Conservation (phyloP, 1,140 invertebrate species). For the Drosophila kanapiae region DNA sequence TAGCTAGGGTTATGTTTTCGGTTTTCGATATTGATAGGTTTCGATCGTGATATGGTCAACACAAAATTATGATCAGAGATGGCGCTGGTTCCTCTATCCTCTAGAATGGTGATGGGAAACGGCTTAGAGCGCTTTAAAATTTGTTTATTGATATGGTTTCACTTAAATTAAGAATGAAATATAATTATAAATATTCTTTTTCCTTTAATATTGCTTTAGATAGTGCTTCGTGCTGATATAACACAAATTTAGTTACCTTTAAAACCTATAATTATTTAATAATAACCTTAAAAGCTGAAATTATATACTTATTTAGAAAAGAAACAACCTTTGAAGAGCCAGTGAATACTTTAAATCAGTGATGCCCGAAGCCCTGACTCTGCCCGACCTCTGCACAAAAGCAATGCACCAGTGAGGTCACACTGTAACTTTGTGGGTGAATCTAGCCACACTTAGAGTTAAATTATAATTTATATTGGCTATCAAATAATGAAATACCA, state of each 20-base stretch:
- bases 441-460: not conserved
- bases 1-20: constrained; percentile 55
- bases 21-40: constrained; percentile 62
- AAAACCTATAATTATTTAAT: constrained; percentile 10
- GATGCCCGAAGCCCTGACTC: not conserved
- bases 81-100: constrained; percentile 3
- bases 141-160: not conserved
- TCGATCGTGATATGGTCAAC: constrained; percentile 69
- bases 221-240: not conserved
- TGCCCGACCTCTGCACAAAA: no score
- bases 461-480: no score
- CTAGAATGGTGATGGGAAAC: no score
- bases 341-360: not conserved
- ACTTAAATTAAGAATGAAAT: not conserved
- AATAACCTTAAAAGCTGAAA: not conserved
- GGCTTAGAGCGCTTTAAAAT: no score
- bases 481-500: no score
- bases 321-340: constrained; percentile 14
- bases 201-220: not conserved
- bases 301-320: not conserved
- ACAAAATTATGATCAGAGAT: constrained; percentile 41
- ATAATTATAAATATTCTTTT: not conserved
- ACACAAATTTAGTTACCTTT: not conserved
- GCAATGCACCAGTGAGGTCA: no score
- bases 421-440: no score